Conservation (phyloP, 1,140 invertebrate genomes). For the Heliothis subflexa region DNA sequence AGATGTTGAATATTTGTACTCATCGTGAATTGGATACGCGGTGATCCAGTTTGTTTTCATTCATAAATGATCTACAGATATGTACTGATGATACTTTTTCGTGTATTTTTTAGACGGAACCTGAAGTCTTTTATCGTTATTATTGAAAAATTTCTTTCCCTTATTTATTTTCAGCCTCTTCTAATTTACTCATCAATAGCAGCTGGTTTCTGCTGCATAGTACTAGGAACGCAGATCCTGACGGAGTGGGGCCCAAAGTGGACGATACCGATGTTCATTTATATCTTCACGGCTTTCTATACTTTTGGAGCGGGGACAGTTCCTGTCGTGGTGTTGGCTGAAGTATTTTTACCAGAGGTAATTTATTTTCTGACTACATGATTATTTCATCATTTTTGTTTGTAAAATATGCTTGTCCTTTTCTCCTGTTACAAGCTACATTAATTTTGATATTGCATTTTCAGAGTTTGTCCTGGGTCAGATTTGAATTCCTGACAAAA, state of each 20-base stretch:
- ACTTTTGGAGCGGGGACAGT: slow-evolving; percentile 64
- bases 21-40: too few relatives aligned
- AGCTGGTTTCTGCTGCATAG: slow-evolving; percentile 56
- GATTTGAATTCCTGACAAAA: too few relatives aligned
- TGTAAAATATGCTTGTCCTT: too few relatives aligned
- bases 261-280: slow-evolving; percentile 61
- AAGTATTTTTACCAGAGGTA: slow-evolving; percentile 72
- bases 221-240: slow-evolving; percentile 66
- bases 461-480: too few relatives aligned
- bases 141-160: not conserved
- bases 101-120: too few relatives aligned
- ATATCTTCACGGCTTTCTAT: slow-evolving; percentile 53
- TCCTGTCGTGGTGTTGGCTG: slow-evolving; percentile 61
- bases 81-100: too few relatives aligned
- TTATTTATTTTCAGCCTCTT: slow-evolving; percentile 58
- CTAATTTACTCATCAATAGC: slow-evolving; percentile 62
- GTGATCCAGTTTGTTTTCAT: too few relatives aligned
- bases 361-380: not conserved
- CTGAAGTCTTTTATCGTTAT: not conserved
- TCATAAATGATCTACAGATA: too few relatives aligned
- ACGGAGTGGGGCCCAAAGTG: slow-evolving; percentile 63
- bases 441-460: too few relatives aligned
- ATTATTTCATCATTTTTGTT: too few relatives aligned
- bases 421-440: too few relatives aligned
- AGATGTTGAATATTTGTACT: too few relatives aligned